Percentiles rank a stretch among this genome's conserved stretches.
Conservation (phyloP, 1,140 invertebrate genomes). For the Brachionus asplanchnoidis region DNA sequence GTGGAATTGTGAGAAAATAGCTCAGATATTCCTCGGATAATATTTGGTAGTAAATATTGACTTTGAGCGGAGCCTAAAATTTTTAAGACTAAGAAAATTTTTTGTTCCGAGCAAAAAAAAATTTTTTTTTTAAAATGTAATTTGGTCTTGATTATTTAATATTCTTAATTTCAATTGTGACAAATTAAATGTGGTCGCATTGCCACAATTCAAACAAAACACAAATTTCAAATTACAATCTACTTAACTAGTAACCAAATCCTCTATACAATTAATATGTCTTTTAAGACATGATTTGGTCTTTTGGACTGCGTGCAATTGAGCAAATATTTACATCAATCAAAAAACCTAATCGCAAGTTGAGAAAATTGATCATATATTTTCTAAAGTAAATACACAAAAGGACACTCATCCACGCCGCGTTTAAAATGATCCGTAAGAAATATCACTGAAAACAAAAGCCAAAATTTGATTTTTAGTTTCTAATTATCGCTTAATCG, state of each 20-base stretch:
- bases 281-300: background rate
- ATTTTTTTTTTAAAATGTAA: background rate
- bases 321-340: slow-evolving; percentile 15
- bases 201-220: background rate
- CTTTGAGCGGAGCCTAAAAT: background rate
- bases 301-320: background rate
- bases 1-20: background rate
- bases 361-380: slow-evolving; percentile 31
- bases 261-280: background rate
- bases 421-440: background rate
- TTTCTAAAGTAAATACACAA: background rate
- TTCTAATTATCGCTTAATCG: background rate
- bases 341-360: slow-evolving; percentile 19
- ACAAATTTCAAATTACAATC: slow-evolving; percentile 4
- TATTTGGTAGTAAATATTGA: background rate
- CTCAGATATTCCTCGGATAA: background rate
- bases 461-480: background rate
- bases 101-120: background rate
- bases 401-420: background rate
- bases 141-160: background rate
- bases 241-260: background rate
- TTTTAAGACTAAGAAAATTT: background rate
- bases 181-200: background rate
- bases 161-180: background rate
- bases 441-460: slow-evolving; percentile 17